Evolutionary conservation across 2,888 invertebrate species (phyloP), one percentile per base, ranked within the genome.

Genomic region (Omphaloscelis lunosa): DNA sequence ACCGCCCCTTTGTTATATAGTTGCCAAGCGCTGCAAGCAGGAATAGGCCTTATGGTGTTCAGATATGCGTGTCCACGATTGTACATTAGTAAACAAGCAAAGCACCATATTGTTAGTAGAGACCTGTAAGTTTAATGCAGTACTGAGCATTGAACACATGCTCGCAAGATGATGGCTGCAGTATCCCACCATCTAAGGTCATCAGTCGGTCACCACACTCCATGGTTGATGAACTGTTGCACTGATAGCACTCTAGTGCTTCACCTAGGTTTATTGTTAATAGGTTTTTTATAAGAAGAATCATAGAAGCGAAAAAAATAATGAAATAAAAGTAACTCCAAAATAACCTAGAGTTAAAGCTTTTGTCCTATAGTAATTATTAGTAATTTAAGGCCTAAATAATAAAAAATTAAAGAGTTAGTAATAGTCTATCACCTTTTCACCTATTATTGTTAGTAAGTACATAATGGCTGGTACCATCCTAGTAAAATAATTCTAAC

Each of bases 91-190:
- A 15, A 34, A 70, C 15, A 80, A 80, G 65, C 72, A 68, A 78
- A 75, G 70, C 62, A 72, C 39, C 27, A 53, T 61, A 75, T 63
- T 82, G 75, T 89, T 90, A 89, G 79, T 89, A 86, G 85, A 75
- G 86, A 95, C 97, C 98, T 89, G 98, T 98, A 69, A 98, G 97
- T 97, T 99, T 99, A 89, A 99, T 97, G 96, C 99, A 99, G 96
- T 98, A 99, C 89, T 97, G 97, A 70, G 99, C 98, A 92, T 98
- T 97, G 93, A 98, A 98, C 74, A 99, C 97, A 93, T 98, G 97
- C 89, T 97, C 97, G 95, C 98, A 98, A 91, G 97, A 97, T 88
- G 95, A 93, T 5, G 98, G 97, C 88, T 96, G 93, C 87, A 98
- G 91, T 69, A 96, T 93, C 62, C 96, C 97, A 82, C 96, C 96